These are phyloP conservation scores for Nicator chloris DNA, from an alignment of 2,113 vertebrate species.

Conservation along the genomic window DNA sequence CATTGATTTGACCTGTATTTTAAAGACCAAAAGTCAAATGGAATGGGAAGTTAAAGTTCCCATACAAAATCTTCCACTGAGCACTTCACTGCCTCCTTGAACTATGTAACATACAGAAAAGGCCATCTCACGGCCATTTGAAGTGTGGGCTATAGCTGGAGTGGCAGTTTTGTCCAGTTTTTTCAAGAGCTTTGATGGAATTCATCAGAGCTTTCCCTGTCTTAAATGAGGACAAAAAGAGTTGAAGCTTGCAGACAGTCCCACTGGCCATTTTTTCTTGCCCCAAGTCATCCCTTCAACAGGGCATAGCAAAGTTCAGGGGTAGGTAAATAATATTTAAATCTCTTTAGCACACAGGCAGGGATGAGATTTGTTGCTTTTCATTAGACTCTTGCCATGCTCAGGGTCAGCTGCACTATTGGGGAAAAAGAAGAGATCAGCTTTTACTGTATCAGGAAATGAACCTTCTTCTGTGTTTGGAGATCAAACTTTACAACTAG, in stretches of 20 bases:
- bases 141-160: slow-evolving; percentile 76
- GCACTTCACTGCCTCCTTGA: slow-evolving; percentile 77
- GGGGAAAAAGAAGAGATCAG: neutral
- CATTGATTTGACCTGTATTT: slow-evolving; percentile 99
- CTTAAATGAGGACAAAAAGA: slow-evolving; percentile 39
- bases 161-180: slow-evolving; percentile 59
- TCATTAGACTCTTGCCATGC: neutral
- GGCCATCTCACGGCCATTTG: slow-evolving; percentile 79
- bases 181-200: slow-evolving; percentile 47
- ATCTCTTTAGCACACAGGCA: neutral
- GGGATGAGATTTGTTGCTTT: neutral
- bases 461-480: neutral
- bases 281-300: neutral
- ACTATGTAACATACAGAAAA: slow-evolving; percentile 72
- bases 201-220: slow-evolving; percentile 18
- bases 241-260: neutral
- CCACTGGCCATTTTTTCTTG: neutral
- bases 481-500: neutral
- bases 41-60: slow-evolving; percentile 94
- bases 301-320: neutral
- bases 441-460: neutral
- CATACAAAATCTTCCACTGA: slow-evolving; percentile 84
- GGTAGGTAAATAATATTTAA: neutral
- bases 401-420: neutral
- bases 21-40: slow-evolving; percentile 96